Conservation (phyloP, 1,140 invertebrate species). For the Brachionus asplanchnoidis region DNA sequence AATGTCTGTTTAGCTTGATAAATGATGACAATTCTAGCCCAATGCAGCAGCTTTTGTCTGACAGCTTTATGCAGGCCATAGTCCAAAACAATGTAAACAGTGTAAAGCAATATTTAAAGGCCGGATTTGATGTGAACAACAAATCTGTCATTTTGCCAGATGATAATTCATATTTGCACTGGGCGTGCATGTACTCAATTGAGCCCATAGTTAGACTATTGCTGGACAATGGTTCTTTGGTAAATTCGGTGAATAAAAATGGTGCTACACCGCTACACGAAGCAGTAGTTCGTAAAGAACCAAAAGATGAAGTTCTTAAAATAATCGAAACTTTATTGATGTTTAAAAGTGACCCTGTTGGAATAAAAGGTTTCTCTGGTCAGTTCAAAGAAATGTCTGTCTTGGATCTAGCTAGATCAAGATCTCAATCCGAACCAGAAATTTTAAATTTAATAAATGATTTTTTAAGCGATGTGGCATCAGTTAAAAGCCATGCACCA, state of each 20-base stretch:
- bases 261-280: slow-evolving; percentile 31
- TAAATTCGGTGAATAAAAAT: neutral
- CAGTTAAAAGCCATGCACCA: slow-evolving; percentile 1
- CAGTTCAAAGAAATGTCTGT: slow-evolving; percentile 3
- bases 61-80: slow-evolving; percentile 32
- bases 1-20: neutral
- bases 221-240: slow-evolving; percentile 4
- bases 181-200: slow-evolving; percentile 33
- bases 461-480: slow-evolving; percentile 20
- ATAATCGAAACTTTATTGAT: slow-evolving; percentile 34
- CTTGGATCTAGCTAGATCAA: neutral
- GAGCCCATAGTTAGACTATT: slow-evolving; percentile 11
- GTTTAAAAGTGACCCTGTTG: slow-evolving; percentile 5
- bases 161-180: slow-evolving; percentile 31
- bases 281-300: neutral
- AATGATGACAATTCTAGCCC: neutral
- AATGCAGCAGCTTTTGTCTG: slow-evolving; percentile 19
- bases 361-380: neutral
- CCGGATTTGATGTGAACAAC: slow-evolving; percentile 15
- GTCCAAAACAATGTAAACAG: slow-evolving; percentile 10
- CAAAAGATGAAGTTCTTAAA: neutral
- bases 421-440: slow-evolving; percentile 3
- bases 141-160: neutral
- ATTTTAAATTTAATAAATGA: neutral
- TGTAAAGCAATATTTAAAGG: neutral